Evolutionary conservation across 2,888 invertebrate genomes (phyloP), one percentile per base, ranked within the genome.

Genomic region (Cremastinae sp.): DNA sequence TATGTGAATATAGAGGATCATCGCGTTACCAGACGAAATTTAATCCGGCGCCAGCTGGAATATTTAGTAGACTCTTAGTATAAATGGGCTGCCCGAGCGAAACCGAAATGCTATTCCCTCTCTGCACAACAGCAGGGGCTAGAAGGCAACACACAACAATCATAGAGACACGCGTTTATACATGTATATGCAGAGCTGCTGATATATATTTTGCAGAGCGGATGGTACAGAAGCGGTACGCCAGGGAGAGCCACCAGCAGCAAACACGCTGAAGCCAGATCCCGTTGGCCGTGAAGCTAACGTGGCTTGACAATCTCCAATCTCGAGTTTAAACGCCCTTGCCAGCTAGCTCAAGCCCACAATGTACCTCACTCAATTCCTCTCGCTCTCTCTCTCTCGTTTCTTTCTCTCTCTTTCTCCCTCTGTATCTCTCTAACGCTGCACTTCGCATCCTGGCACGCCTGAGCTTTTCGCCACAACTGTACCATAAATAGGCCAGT

Each of bases 31-130:
- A 73, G 73, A 76, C 76, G 76, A 76, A 76, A 76, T 76, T 76
- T 76, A 73, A 76, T 76, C 76, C 76, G 76, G 78, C 76, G 74
- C 76, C 71, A 72, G 65, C 66, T 76, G 75, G 74, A 79, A 78
- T 79, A 79, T 79, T 79, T 79, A 79, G 74, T 77, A 77, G 77
- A 77, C 77, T 77, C 77, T 77, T 74, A 73, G 72, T 77, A 72
- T 73, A 79, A 79, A 77, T 77, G 79, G 73, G 72, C 62, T 79
- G 68, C 65, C 77, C 76, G 71, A 62, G 74, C 70, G 74, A 77
- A 77, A 77, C 69, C 72, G 58, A 77, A 79, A 75, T 73, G 69
- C 64, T 55, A 41, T 69, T 59, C 37, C 47, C 69, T 70, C 51
- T 51, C 66, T 14, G 51, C 43, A 43, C 51, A 61, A 53, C 61